A percentile compares a stretch with the other conserved stretches of the same genome.
Evolutionary conservation across 2,113 vertebrate genomes (phyloP).

Genomic region (Coregonus clupeaformis): DNA sequence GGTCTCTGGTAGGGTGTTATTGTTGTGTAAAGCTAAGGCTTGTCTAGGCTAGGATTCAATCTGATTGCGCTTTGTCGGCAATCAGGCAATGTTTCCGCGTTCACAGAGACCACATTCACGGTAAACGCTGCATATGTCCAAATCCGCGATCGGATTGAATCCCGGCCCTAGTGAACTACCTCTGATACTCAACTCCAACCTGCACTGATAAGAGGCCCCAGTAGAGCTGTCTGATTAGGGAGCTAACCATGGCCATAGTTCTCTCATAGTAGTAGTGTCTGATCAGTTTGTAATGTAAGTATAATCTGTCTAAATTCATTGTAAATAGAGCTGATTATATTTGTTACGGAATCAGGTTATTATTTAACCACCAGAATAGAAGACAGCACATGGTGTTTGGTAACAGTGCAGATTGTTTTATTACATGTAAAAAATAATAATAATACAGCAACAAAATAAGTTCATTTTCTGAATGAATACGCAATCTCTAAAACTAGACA

Average conservation of each 20-base stretch:
- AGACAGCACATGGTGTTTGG: conserved; percentile 2
- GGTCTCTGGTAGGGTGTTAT: no score
- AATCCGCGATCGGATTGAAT: no score
- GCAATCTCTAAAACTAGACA: conserved; percentile 20
- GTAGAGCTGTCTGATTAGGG: no score
- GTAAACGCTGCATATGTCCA: no score
- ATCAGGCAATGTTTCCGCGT: no score
- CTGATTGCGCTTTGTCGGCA: no score
- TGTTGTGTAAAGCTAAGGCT: no score
- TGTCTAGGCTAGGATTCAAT: no score
- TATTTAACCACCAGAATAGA: not conserved
- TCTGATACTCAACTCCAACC: not conserved
- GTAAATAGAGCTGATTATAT: not conserved
- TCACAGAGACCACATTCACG: no score
- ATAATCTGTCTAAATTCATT: not conserved
- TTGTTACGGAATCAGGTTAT: not conserved
- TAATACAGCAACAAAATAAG: conserved; percentile 50
- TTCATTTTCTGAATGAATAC: conserved; percentile 43
- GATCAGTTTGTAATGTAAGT: not conserved
- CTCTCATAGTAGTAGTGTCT: not conserved
- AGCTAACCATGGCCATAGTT: no score
- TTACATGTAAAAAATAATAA: conserved; percentile 69
- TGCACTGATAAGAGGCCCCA: not conserved
- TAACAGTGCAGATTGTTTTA: conserved; percentile 64
- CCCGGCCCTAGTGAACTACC: not conserved